Conservation (phyloP, 2,888 invertebrate genomes). For the Rotaria macrura region DNA sequence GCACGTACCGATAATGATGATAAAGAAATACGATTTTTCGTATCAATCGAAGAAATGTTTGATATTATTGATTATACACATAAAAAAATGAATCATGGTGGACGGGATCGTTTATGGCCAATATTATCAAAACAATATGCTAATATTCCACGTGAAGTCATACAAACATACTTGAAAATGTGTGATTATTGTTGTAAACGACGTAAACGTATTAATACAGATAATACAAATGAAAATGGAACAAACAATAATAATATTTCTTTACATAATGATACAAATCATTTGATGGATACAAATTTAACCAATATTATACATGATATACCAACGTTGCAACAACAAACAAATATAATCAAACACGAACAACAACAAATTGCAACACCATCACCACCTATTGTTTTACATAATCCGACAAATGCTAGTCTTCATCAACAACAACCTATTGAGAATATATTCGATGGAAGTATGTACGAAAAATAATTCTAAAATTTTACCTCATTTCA, state of each 20-base stretch:
- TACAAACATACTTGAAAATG: constrained; percentile 8
- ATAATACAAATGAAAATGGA: not conserved
- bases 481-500: too few species aligned
- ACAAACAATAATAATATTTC: too few species aligned
- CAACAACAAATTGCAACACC: not conserved
- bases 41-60: not conserved
- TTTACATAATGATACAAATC: not conserved
- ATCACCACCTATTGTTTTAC: not conserved
- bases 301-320: not conserved
- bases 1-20: constrained; percentile 6
- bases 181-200: constrained; percentile 1
- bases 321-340: not conserved
- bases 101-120: not conserved
- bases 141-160: not conserved
- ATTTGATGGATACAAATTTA: not conserved
- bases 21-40: not conserved
- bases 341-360: not conserved
- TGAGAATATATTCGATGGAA: not conserved
- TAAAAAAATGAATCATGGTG: constrained; percentile 16
- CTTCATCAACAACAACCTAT: not conserved
- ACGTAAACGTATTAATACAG: constrained; percentile 2
- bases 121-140: constrained; percentile 1
- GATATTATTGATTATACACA: constrained; percentile 11
- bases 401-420: not conserved
- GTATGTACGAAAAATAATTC: not conserved